phyloP scores from a whole-genome alignment of 2,113 vertebrate species.

The Carollia perspicillata region DNA sequence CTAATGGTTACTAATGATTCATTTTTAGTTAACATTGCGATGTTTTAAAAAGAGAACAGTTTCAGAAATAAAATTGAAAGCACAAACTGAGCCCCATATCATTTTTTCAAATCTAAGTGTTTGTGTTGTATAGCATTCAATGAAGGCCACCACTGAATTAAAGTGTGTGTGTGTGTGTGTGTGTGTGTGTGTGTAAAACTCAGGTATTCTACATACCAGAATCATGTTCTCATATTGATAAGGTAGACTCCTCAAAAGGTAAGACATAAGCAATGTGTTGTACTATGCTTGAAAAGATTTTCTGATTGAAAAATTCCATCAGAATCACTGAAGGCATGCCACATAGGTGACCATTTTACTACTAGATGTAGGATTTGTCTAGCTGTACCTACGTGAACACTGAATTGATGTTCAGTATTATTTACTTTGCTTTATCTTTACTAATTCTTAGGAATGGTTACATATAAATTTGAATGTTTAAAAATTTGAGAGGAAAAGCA shows the following conservation, averaged over 20 bases:
- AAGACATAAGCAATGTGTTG: background rate
- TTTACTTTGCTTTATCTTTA: background rate
- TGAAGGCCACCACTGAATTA: background rate
- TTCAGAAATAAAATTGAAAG: slow-evolving; percentile 1
- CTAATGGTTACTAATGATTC: background rate
- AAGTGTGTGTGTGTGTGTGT: no score
- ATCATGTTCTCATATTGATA: background rate
- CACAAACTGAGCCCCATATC: background rate
- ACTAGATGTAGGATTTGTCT: background rate
- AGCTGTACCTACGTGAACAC: background rate
- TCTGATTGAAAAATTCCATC: background rate
- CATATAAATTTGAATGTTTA: background rate
- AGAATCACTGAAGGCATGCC: background rate
- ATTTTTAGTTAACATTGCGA: background rate
- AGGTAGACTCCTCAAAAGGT: background rate
- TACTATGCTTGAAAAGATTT: background rate
- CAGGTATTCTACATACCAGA: background rate
- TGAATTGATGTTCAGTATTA: background rate
- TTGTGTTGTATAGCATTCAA: background rate
- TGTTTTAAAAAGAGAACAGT: background rate
- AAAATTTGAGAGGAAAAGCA: background rate
- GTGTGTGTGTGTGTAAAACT: background rate
- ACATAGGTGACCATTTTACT: background rate
- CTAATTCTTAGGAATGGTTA: background rate
- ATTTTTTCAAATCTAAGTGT: background rate